Percentiles rank a stretch among this genome's conserved stretches.
phyloP scores from a whole-genome alignment of 2,797 vertebrate species.

The Masticophis lateralis region DNA sequence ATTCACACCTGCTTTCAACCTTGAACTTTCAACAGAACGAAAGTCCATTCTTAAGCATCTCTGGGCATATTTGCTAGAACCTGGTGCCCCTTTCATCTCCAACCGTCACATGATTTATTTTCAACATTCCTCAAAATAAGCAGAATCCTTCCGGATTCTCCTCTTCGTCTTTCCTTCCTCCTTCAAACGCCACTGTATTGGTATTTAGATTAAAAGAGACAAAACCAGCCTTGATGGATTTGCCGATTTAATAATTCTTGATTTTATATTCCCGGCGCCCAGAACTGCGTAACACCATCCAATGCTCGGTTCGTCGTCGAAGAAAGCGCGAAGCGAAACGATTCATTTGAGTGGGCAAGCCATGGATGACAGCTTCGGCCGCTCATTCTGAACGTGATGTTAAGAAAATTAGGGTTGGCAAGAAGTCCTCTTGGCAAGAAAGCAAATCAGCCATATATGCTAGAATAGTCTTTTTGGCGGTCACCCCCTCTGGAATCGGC shows the following conservation, averaged over 20 bases:
- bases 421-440: too few relatives aligned
- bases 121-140: neutral
- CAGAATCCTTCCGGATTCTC: too few relatives aligned
- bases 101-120: neutral
- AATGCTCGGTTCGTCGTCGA: too few relatives aligned
- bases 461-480: too few relatives aligned
- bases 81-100: too few relatives aligned
- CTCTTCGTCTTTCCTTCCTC: neutral
- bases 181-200: too few relatives aligned
- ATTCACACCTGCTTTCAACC: neutral
- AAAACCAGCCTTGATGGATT: neutral
- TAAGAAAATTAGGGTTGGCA: neutral
- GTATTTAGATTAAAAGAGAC: neutral
- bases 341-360: too few relatives aligned
- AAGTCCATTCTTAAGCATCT: neutral
- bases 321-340: neutral
- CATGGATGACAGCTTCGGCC: accelerated
- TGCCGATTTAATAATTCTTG: neutral
- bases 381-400: neutral
- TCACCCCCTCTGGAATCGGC: neutral
- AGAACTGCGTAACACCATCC: neutral
- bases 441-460: neutral
- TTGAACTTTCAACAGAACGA: too few relatives aligned
- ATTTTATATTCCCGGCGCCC: neutral
- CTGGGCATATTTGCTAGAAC: too few relatives aligned